Evolutionary conservation across 2,797 vertebrate genomes (phyloP), one percentile per base, ranked within the genome.

Genomic region (Manis javanica): DNA sequence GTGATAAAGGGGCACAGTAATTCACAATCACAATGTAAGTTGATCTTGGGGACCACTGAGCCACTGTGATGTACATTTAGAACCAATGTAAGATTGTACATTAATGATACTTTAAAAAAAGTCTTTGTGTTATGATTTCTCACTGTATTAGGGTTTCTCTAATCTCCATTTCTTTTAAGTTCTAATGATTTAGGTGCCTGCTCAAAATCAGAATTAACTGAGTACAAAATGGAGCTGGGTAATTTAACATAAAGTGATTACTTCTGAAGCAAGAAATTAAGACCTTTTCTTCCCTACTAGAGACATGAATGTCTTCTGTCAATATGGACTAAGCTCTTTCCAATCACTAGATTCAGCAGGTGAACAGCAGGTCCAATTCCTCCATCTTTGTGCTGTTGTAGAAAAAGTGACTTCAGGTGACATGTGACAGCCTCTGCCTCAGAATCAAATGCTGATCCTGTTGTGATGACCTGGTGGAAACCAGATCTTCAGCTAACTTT

Each of bases 181-280:
- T 71, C 91, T 83, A 79, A 86, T 51, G 72, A 57, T 34, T 95
- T 94, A 83, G 87, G 29, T 31, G 90, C 24, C 68, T 86, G 9
- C 49, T 94, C 71, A 42, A 94, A 96, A 82, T 96, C 74, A 93
- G 79, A 92, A 90, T 90, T 93, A 95, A 97, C 49, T 23, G 57
- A 78, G 42, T 94, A 90, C 21, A 72, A 90, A 92, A 87, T 66
- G 86, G 82, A 91, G 66, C 53, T 69, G 82, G 39, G 66, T n/a
- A 72, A 92, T 88, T 96, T 77, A 94, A 51, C 74, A 91, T n/a
- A 88, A 29, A 78, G 49, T 77, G 88, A 96, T 89, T 72, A 91
- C 83, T 91, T 87, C 86, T 2, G 3, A 95, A 86, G 83, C 66
- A 97, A 95, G 85, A 95, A 96, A 91, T 81, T 78, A 95, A 61